Base-by-base conservation (phyloP, 2,797 vertebrate genomes). In the Parambassis ranga region DNA sequence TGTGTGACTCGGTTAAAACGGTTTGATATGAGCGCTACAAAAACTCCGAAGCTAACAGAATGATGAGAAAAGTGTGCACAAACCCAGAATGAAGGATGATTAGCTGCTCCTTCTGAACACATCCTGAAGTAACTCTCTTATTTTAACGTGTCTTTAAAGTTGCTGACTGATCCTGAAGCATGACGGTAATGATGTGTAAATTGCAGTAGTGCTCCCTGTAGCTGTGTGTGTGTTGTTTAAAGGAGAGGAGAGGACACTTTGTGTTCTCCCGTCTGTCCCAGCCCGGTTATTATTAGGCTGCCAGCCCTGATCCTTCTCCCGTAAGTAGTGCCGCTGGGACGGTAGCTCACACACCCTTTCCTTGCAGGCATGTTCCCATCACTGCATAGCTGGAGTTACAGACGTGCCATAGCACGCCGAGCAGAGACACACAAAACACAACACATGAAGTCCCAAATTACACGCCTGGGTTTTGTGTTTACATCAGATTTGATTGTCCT, bases 111-210 rank as follows among this genome's bases (percentile, higher is more conserved):
- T 43, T 5, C 23, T 27, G 4, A 49, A 37, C 51, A n/a, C 2
- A 33, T 8, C 19, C 10, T 63, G 5, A 53, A 46, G 22, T 56
- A 20, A 49, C 56, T 70, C 33, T 85, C 7, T 66, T 80, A 43
- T 75, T 68, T 56, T 73, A 59, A 61, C 56, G 23, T 78, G 33
- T 77, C 50, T 78, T 38, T 47, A 13, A 80, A 73, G 50, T 73
- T 71, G 62, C 72, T 24, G 53, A 48, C 81, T 70, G 79, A 75
- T 35, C 81, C 72, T 49, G 75, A 79, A 74, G 50, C 67, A 90
- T 89, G 88, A 89, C 85, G 86, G 89, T 90, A 91, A 91, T 60
- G 77, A 71, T 77, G 14, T 36, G 3, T n/a, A n/a, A n/a, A n/a
- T 7, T 51, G 14, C 28, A 33, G 52, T 71, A 76, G 70, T 6